phyloP scores from a whole-genome alignment of 2,113 vertebrate species.

The Gavia stellata region DNA sequence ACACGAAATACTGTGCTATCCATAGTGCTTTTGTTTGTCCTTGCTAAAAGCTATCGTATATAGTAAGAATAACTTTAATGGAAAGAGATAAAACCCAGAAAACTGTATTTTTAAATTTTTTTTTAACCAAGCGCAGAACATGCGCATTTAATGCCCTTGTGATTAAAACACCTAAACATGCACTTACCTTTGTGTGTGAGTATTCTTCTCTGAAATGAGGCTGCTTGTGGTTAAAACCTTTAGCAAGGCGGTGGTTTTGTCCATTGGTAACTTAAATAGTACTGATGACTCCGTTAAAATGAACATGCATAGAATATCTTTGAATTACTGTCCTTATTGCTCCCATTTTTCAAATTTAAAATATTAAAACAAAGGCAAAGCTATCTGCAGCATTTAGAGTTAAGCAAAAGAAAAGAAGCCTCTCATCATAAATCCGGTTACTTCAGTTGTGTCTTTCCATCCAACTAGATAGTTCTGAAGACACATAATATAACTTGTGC shows the following conservation, averaged over 20 bases:
- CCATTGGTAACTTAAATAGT: neutral
- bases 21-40: neutral
- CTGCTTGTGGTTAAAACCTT: neutral
- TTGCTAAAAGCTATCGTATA: neutral
- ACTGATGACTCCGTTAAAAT: neutral
- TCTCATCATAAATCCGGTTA: neutral
- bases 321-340: neutral
- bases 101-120: neutral
- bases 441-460: neutral
- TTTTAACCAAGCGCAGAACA: neutral
- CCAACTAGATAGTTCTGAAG: neutral
- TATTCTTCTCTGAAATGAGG: neutral
- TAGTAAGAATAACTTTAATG: neutral
- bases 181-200: neutral
- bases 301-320: neutral
- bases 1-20: neutral
- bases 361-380: neutral
- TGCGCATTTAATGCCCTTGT: neutral
- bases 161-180: neutral
- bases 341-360: neutral
- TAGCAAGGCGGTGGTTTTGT: neutral
- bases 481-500: neutral
- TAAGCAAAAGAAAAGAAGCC: neutral
- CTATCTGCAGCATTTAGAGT: neutral
- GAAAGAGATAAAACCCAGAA: neutral